Conservation (phyloP, 1,140 invertebrate species). For the Habropoda laboriosa region DNA sequence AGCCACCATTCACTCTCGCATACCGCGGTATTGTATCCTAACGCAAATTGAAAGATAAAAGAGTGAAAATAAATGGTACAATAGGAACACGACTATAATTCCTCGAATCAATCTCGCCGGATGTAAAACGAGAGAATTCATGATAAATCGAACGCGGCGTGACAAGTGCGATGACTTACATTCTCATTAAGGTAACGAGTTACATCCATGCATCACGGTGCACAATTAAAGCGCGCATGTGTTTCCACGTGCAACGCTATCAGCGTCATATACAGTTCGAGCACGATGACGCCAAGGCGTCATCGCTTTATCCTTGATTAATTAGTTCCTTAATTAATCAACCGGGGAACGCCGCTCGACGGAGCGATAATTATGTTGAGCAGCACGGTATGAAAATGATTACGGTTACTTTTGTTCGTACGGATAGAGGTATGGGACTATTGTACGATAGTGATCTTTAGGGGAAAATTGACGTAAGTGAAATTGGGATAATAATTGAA, state of each 20-base stretch:
- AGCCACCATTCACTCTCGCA: neutral
- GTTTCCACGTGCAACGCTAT: constrained; percentile 18
- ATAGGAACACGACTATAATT: constrained; percentile 23
- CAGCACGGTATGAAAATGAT: neutral
- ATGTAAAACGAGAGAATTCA: constrained; percentile 25
- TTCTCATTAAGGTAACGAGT: constrained; percentile 46
- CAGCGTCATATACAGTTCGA: constrained; percentile 4
- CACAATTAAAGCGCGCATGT: constrained; percentile 32
- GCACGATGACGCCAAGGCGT: constrained; percentile 28
- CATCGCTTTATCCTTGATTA: constrained; percentile 48
- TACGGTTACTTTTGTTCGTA: neutral
- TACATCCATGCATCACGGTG: constrained; percentile 23
- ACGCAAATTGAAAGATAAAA: constrained; percentile 34
- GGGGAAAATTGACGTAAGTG: neutral
- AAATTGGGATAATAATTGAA: neutral
- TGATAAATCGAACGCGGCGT: constrained; percentile 34
- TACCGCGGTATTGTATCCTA: neutral
- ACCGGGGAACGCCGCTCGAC: neutral
- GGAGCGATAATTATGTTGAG: constrained; percentile 24
- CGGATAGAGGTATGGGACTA: neutral
- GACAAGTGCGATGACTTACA: constrained; percentile 49
- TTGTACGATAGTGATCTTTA: neutral
- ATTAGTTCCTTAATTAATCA: constrained; percentile 50
- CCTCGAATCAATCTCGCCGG: constrained; percentile 26
- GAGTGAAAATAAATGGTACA: neutral